Percentiles rank a stretch among this genome's conserved stretches.
phyloP scores from a whole-genome alignment of 2,113 vertebrate genomes.

The Octodon degus region DNA sequence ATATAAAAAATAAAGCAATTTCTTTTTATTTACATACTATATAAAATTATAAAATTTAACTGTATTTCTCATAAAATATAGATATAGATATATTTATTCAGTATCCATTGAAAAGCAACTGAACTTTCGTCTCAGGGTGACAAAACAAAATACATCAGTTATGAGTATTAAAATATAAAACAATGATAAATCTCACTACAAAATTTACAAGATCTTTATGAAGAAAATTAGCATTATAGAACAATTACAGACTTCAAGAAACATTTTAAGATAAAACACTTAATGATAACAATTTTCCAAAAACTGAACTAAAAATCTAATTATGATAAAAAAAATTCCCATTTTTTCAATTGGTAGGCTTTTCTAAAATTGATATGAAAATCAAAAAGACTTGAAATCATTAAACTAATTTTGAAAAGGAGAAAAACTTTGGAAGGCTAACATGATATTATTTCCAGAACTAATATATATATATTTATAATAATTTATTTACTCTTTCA shows the following conservation, averaged over 20 bases:
- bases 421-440: not conserved
- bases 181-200: too few species aligned
- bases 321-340: not conserved
- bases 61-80: not conserved
- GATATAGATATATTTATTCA: not conserved
- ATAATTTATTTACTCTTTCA: too few species aligned
- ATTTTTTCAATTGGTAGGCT: not conserved
- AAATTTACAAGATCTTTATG: too few species aligned
- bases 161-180: not conserved
- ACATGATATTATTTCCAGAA: too few species aligned
- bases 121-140: too few species aligned
- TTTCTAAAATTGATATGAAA: not conserved
- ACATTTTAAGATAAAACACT: not conserved
- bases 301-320: not conserved
- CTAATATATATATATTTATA: too few species aligned
- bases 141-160: not conserved
- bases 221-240: not conserved
- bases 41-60: not conserved
- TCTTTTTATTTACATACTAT: not conserved
- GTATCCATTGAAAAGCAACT: not conserved
- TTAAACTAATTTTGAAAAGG: not conserved
- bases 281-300: not conserved
- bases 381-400: not conserved
- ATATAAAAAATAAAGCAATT: slow-evolving; percentile 2
- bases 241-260: not conserved